Evolutionary conservation across 2,113 vertebrate species (phyloP).

Genomic region (Pterophyllum scalare): DNA sequence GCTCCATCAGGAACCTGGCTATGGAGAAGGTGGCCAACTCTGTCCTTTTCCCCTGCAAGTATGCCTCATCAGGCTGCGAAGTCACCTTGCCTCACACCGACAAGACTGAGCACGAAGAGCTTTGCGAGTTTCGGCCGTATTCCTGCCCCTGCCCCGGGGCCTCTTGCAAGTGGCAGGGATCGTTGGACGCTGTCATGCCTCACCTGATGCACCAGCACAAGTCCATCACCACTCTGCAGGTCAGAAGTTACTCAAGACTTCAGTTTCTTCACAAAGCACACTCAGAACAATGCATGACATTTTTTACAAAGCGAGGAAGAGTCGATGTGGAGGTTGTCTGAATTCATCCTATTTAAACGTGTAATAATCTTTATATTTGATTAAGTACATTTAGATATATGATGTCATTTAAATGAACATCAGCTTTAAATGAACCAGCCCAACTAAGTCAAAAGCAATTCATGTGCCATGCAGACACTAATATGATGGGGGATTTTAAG

Average conservation of each 20-base stretch:
- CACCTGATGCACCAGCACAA: constrained; percentile 99
- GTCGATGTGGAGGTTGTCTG: background rate
- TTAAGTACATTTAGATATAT: background rate
- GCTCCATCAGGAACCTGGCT: constrained; percentile 98
- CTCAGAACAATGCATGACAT: background rate
- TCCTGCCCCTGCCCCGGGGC: constrained; percentile 97
- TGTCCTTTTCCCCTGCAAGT: constrained; percentile 98
- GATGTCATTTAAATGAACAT: background rate
- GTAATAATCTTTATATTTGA: too few relatives aligned
- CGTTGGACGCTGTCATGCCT: constrained; percentile 97
- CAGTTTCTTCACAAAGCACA: background rate
- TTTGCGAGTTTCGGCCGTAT: constrained; percentile 98
- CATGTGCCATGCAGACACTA: background rate
- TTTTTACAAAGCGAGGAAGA: background rate
- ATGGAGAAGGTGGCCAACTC: constrained; percentile 99
- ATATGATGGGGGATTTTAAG: background rate
- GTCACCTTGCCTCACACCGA: constrained; percentile 98
- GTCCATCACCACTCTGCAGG: constrained; percentile 97
- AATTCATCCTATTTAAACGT: background rate
- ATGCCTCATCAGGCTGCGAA: constrained; percentile 97
- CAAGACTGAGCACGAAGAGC: constrained; percentile 98
- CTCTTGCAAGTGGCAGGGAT: constrained; percentile 99
- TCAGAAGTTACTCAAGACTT: constrained; percentile 4
- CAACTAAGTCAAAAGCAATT: background rate
- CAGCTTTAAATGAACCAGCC: background rate